Evolutionary conservation across 2,888 invertebrate genomes (phyloP), one percentile per base, ranked within the genome.

Genomic region (Aspidapion aeneum): DNA sequence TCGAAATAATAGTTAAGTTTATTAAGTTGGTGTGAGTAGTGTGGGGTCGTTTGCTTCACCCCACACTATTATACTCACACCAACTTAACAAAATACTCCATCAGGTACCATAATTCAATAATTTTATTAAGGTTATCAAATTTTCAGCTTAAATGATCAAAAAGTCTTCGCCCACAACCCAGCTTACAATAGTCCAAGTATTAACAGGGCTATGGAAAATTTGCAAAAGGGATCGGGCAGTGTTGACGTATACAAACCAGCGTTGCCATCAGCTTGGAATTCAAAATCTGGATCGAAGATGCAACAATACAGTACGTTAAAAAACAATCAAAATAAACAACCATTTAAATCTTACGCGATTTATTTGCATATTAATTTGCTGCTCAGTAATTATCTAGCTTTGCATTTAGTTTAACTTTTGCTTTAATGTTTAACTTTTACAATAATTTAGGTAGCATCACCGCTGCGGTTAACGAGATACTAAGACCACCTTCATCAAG

Each of bases 191-290:
- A 79, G 78, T 70, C 76, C 69, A 64, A 80, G 80, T 71, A 80
- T 80, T 62, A 80, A 80, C 66, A 74, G 71, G 63, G 78, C 79
- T 63, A 79, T 80, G 19, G 78, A 80, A 56, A 79, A 80, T 68
- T 70, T 77, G 58, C 80, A 79, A 62, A 79, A 78, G 63, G 79
- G 79, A 50, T 69, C 68, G 18, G 76, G 74, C 65, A 77, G 74
- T 66, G 78, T 78, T 5, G 81, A 82, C 67, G 75, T 83, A 1
- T 82, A 83, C 70, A 82, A 82, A 71, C 81, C 83, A 1, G 79
- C 80, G 63, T 70, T 81, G 60, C 83, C 84, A 0, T 78, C 79
- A 66, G 82, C 82, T 49, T 84, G 84, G 84, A 81, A 78, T 65
- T 70, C 77, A 1, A 69, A 72, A 54, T 63, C 74, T 48, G 68